Conservation (phyloP, 1,140 invertebrate genomes). For the Branchinecta lynchi region DNA sequence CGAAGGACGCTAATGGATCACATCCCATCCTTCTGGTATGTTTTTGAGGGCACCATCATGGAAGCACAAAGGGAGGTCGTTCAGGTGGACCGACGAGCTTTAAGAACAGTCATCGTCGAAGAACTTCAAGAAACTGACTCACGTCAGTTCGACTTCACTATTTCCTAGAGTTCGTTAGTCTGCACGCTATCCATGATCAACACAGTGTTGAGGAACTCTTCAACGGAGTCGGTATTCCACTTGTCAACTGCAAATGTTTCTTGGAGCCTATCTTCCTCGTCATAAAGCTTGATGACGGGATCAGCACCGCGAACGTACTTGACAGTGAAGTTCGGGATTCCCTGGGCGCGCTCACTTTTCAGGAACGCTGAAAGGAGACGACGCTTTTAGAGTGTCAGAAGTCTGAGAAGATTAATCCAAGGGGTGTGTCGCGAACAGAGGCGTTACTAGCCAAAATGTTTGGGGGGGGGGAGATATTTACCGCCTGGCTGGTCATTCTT, state of each 20-base stretch:
- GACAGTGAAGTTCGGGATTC: conserved; percentile 75
- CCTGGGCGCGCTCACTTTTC: conserved; percentile 64
- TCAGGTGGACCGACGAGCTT: conserved; percentile 2
- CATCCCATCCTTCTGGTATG: too few relatives aligned
- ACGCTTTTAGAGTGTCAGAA: not conserved
- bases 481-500: too few relatives aligned
- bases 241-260: conserved; percentile 77
- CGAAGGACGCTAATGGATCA: too few relatives aligned
- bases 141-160: not conserved
- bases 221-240: conserved; percentile 90
- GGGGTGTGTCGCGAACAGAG: too few relatives aligned
- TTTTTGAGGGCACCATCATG: too few relatives aligned
- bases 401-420: too few relatives aligned
- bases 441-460: too few relatives aligned
- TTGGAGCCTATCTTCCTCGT: conserved; percentile 60
- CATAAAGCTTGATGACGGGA: conserved; percentile 76
- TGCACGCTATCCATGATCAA: conserved; percentile 38
- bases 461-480: too few relatives aligned
- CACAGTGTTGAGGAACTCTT: conserved; percentile 81
- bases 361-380: conserved; percentile 53
- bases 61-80: not conserved
- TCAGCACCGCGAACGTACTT: conserved; percentile 78
- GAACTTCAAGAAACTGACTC: not conserved
- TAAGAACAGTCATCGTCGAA: not conserved
- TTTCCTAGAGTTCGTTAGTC: conserved; percentile 16